A percentile compares a stretch with the other conserved stretches of the same genome.
Evolutionary conservation across 2,797 vertebrate genomes (phyloP).

Genomic region (Eulemur rubriventer): DNA sequence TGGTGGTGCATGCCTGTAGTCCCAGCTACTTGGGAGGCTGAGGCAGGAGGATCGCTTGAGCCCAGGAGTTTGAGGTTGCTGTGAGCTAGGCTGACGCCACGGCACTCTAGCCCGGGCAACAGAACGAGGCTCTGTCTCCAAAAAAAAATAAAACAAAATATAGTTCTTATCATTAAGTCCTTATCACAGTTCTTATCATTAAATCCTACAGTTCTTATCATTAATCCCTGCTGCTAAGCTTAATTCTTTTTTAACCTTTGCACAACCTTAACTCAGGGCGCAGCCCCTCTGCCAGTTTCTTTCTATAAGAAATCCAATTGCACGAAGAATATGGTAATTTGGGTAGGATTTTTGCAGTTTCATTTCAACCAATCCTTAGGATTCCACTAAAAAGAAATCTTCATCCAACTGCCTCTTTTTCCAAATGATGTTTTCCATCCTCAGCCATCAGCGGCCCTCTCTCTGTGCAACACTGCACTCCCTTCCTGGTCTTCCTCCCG

Average conservation of each 20-base stretch:
- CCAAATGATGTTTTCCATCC: neutral
- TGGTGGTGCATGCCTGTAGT: too few species aligned
- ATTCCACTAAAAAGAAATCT: neutral
- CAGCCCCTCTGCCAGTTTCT: neutral
- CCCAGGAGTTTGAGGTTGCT: too few species aligned
- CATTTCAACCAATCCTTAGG: neutral
- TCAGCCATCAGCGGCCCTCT: too few species aligned
- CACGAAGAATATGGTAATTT: neutral
- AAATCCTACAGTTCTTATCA: neutral
- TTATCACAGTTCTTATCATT: too few species aligned
- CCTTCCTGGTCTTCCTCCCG: neutral
- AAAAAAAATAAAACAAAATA: neutral
- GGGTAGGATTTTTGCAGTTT: neutral
- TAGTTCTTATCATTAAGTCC: neutral
- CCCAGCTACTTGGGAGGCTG: too few species aligned
- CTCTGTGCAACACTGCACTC: fast-evolving
- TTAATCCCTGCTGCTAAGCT: neutral
- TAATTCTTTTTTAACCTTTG: neutral
- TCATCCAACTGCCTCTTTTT: neutral
- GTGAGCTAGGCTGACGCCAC: too few species aligned
- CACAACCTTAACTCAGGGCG: neutral
- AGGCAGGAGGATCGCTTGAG: too few species aligned
- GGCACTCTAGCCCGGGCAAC: too few species aligned
- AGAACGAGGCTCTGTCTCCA: too few species aligned
- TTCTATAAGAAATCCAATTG: neutral